A percentile compares a stretch with the other conserved stretches of the same genome.
These are phyloP conservation scores for Megalopta genalis DNA, from an alignment of 1,140 invertebrate genomes.

Conservation along the genomic window DNA sequence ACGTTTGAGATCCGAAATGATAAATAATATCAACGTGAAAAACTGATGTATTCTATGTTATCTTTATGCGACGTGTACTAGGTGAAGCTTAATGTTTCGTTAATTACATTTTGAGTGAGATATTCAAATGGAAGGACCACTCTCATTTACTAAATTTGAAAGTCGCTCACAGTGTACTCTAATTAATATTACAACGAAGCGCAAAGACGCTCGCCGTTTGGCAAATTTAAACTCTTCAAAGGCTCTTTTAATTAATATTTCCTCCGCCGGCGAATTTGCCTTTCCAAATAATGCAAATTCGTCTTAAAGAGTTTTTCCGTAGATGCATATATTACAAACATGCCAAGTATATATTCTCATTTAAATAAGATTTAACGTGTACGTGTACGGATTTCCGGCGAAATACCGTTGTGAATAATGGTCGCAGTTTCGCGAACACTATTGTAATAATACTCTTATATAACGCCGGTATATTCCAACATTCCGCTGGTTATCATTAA, in stretches of 20 bases:
- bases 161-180: no score
- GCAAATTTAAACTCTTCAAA: background rate
- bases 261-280: background rate
- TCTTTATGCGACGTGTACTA: no score
- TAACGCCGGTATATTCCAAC: background rate
- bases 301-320: background rate
- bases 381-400: conserved; percentile 12
- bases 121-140: no score
- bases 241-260: background rate
- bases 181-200: no score
- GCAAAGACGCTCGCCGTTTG: no score
- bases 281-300: conserved; percentile 13
- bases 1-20: no score
- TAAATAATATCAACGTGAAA: no score
- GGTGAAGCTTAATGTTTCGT: no score
- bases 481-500: background rate
- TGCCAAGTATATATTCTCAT: conserved; percentile 10
- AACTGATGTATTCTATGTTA: no score
- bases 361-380: conserved; percentile 28
- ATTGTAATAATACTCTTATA: background rate
- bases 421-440: conserved; percentile 18
- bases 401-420: conserved; percentile 27
- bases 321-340: conserved; percentile 5
- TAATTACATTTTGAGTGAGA: no score
- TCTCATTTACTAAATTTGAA: no score